Percentiles rank a stretch among this genome's conserved stretches.
phyloP scores from a whole-genome alignment of 2,888 invertebrate species.

The Empis stercorea region DNA sequence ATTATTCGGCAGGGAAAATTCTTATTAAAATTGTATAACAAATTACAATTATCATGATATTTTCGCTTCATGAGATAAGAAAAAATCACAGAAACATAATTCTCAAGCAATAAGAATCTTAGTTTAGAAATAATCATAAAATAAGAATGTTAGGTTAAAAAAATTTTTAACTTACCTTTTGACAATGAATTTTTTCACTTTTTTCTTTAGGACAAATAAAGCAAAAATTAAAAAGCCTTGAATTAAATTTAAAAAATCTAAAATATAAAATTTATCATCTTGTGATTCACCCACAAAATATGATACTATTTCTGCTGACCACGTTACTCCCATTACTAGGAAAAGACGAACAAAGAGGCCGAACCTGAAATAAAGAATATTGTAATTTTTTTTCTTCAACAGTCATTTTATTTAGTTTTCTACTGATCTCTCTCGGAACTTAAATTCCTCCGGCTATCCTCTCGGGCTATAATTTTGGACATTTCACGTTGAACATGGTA shows the following conservation, averaged over 20 bases:
- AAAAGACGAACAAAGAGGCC: conserved; percentile 67
- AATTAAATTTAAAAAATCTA: conserved; percentile 45
- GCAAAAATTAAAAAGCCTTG: conserved; percentile 48
- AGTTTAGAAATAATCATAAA: no score
- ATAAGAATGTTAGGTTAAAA: no score
- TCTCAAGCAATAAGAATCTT: no score
- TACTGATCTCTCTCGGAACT: conserved; percentile 33
- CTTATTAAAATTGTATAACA: no score
- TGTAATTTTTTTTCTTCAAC: background rate
- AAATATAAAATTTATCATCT: conserved; percentile 28
- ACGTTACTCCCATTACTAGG: conserved; percentile 76
- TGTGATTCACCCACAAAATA: conserved; percentile 43
- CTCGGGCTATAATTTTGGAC: conserved; percentile 10
- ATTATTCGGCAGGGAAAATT: no score
- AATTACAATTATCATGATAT: no score
- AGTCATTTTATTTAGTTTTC: conserved; percentile 6
- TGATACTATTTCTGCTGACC: conserved; percentile 67
- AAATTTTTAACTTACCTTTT: conserved; percentile 31
- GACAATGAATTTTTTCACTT: conserved; percentile 38
- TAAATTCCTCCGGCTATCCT: conserved; percentile 22
- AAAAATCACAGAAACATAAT: no score
- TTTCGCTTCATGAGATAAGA: no score
- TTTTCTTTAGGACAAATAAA: conserved; percentile 49
- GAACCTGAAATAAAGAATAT: conserved; percentile 57
- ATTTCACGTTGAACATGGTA: conserved; percentile 14